Percentiles rank a stretch among this genome's conserved stretches.
phyloP scores from a whole-genome alignment of 2,797 vertebrate species.

The Argyrosomus regius region DNA sequence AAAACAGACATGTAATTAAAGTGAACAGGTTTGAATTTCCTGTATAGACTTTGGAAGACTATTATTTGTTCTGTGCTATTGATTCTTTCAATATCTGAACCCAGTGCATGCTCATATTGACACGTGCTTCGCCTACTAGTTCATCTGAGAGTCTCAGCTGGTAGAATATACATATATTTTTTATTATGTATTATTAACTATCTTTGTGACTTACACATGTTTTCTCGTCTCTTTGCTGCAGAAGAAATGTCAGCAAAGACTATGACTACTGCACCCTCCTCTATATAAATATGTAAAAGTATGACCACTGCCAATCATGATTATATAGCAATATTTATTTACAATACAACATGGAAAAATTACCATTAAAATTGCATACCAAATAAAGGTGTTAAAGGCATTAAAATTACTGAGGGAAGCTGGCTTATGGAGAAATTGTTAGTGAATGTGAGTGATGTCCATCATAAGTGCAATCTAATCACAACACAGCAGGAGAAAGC shows the following conservation, averaged over 20 bases:
- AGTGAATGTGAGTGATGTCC: background rate
- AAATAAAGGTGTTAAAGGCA: background rate
- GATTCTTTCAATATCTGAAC: constrained; percentile 4
- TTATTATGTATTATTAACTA: constrained; percentile 22
- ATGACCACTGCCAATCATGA: background rate
- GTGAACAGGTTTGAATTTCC: constrained; percentile 17
- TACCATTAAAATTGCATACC: background rate
- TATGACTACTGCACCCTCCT: background rate
- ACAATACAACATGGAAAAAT: background rate
- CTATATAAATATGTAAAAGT: background rate
- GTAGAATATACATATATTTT: constrained; percentile 29
- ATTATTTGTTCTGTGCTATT: constrained; percentile 13
- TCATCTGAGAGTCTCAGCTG: constrained; percentile 21
- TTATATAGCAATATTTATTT: background rate
- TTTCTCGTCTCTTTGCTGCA: constrained; percentile 14
- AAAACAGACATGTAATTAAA: constrained; percentile 11
- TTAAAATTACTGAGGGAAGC: background rate
- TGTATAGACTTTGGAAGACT: background rate
- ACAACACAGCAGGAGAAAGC: background rate
- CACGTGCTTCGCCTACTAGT: background rate
- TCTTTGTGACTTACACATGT: constrained; percentile 12
- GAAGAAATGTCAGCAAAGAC: background rate
- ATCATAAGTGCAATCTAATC: background rate
- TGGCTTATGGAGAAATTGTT: background rate
- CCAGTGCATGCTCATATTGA: background rate